Evolutionary conservation across 2,888 invertebrate genomes (phyloP).

Genomic region (Acleris cristana): DNA sequence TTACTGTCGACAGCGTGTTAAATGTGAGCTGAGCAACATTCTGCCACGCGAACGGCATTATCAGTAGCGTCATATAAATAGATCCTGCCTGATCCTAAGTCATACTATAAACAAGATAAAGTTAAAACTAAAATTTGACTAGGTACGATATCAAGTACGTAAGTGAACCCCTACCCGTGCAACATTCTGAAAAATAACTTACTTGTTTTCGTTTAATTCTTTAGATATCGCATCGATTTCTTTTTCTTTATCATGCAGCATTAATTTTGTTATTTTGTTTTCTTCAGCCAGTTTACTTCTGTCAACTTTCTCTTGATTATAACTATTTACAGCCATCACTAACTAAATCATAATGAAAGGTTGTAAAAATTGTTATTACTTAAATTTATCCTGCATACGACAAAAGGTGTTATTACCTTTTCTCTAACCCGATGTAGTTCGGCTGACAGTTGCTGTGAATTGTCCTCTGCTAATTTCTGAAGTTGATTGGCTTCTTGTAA

Average conservation of each 20-base stretch:
- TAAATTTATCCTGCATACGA: no score
- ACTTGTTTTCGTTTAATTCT: constrained; percentile 62
- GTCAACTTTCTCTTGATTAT: constrained; percentile 64
- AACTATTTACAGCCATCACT: constrained; percentile 60
- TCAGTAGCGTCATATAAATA: no score
- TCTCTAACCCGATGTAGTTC: constrained; percentile 71
- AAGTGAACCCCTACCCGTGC: no score
- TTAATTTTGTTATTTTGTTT: constrained; percentile 49
- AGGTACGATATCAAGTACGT: no score
- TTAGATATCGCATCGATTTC: constrained; percentile 55
- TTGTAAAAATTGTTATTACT: no score
- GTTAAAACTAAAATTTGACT: no score
- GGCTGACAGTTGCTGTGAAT: constrained; percentile 60
- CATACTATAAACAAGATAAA: no score
- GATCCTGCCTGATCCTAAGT: no score
- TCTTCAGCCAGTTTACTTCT: constrained; percentile 57
- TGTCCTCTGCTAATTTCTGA: constrained; percentile 71
- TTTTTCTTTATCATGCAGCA: constrained; percentile 53
- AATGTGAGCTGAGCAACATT: no score
- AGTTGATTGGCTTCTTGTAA: constrained; percentile 71
- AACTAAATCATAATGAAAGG: constrained; percentile 51
- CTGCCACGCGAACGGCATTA: no score
- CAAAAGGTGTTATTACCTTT: constrained; percentile 54
- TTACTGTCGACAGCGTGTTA: no score
- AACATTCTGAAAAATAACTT: constrained; percentile 37